Base-by-base conservation (phyloP, 2,113 vertebrate species). In the Halcyon malimbica region DNA sequence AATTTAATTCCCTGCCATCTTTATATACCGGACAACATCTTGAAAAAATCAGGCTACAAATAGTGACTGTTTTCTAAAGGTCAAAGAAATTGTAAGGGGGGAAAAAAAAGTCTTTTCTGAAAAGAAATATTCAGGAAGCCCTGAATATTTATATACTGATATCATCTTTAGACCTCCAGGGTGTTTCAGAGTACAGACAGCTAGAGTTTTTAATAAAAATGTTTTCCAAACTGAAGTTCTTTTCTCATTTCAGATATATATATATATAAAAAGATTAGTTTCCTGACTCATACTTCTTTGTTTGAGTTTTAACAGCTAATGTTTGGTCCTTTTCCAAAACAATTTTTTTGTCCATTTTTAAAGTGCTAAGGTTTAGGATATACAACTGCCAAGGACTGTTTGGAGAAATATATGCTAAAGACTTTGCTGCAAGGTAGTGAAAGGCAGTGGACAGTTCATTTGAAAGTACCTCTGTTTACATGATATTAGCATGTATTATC, bases 111-210 rank as follows among this genome's bases (percentile, higher is more conserved):
- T 51, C 15, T 88, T 87, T 85, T 97, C 87, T 94, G 82, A 89
- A 97, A 96, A 95, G 73, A 94, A 96, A 97, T 87, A 87, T 94
- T 95, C 92, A 95, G 90, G 94, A 97, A 96, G 60, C 79, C 79
- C 41, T 96, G 75, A 94, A 90, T 96, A 97, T 96, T 95, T 97
- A 83, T 91, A 92, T 92, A 94, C 76, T 87, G 90, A 93, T 95
- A 97, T 92, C 73, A 95, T 94, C 94, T 96, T 92, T 91, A 96
- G 50, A 94, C 75, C 76, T 93, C 89, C 85, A 91, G 96, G 94
- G 84, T 93, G 89, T 97, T 97, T 96, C 93, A 89, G 88, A 93
- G 69, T 59, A 88, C 68, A 94, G 85, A 96, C 19, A 94, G 39
- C 64, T 92, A 92, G 37, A 88, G 71, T 93, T 97, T 97, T 74